Conservation (phyloP, 2,113 vertebrate species). For the Anas platyrhynchos region DNA sequence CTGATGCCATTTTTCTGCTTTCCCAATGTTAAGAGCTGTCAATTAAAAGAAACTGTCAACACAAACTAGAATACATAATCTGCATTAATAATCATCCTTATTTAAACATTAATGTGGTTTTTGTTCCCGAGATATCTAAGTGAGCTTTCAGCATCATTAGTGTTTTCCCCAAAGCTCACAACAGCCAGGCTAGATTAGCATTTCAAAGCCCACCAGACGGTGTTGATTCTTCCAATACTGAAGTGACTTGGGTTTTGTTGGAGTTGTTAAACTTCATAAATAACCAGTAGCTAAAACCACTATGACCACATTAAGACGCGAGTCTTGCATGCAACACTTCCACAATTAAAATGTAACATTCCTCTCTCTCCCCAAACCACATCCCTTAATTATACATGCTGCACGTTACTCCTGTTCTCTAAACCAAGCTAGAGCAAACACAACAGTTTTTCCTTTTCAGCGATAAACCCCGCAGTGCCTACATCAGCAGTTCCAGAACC, state of each 20-base stretch:
- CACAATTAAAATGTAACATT: background rate
- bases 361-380: background rate
- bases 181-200: background rate
- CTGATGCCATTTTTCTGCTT: constrained; percentile 87
- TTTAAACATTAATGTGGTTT: background rate
- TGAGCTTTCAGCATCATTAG: background rate
- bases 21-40: background rate
- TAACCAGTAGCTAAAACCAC: background rate
- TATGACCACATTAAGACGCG: background rate
- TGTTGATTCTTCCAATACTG: background rate
- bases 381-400: background rate
- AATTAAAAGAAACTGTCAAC: background rate
- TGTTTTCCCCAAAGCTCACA: background rate
- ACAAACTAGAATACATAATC: background rate
- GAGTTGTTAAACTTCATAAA: background rate
- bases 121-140: background rate
- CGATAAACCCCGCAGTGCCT: background rate
- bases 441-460: background rate
- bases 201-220: background rate
- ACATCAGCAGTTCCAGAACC: constrained; percentile 21
- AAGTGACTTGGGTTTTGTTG: background rate
- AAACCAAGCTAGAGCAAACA: background rate
- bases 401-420: background rate
- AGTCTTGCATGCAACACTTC: background rate
- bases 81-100: background rate